Conservation (phyloP, 2,888 invertebrate species). For the Hydriomena furcata region DNA sequence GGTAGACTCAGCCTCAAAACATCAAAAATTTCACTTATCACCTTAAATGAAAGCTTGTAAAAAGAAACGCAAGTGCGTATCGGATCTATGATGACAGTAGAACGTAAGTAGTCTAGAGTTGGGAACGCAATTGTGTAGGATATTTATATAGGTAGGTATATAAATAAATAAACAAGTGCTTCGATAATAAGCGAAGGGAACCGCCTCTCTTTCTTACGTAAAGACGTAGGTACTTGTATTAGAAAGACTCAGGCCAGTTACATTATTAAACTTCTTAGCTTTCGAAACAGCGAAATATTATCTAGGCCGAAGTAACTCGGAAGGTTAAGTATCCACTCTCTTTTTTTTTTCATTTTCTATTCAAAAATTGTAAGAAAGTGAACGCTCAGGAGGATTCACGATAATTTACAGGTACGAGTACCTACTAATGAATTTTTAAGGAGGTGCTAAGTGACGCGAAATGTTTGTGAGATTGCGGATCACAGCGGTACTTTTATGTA, state of each 20-base stretch:
- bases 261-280: slow-evolving; percentile 9
- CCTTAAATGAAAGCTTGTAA: too few relatives aligned
- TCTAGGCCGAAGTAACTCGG: slow-evolving; percentile 4
- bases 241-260: neutral
- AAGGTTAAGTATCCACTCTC: slow-evolving; percentile 19
- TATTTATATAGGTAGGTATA: too few relatives aligned
- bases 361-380: slow-evolving; percentile 74
- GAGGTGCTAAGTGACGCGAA: slow-evolving; percentile 36
- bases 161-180: too few relatives aligned
- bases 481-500: slow-evolving; percentile 9
- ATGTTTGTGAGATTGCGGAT: slow-evolving; percentile 20
- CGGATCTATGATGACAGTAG: too few relatives aligned
- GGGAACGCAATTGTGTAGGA: too few relatives aligned
- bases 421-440: slow-evolving; percentile 55
- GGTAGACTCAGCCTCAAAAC: too few relatives aligned
- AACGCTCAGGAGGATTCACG: slow-evolving; percentile 58
- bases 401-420: slow-evolving; percentile 56
- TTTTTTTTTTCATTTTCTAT: slow-evolving; percentile 54
- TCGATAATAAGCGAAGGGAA: too few relatives aligned
- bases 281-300: slow-evolving; percentile 5
- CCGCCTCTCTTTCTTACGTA: too few relatives aligned
- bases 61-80: too few relatives aligned
- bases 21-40: too few relatives aligned
- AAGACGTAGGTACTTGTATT: too few relatives aligned
- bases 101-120: too few relatives aligned